A percentile compares a stretch with the other conserved stretches of the same genome.
phyloP scores from a whole-genome alignment of 2,113 vertebrate genomes.

The Pionites leucogaster region DNA sequence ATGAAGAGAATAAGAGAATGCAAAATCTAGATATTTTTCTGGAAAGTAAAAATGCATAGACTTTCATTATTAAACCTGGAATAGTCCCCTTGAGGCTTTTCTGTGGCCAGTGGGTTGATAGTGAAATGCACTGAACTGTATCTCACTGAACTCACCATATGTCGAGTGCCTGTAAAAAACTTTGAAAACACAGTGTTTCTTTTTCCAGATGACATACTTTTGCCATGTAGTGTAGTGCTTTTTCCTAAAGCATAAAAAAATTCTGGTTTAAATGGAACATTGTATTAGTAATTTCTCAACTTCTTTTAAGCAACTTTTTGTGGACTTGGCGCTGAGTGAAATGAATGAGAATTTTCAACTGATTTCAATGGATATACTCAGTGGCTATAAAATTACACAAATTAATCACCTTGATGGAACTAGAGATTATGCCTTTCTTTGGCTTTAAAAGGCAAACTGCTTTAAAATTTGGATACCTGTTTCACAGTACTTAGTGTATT shows the following conservation, averaged over 20 bases:
- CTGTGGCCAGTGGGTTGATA: neutral
- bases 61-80: neutral
- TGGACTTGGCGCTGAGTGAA: neutral
- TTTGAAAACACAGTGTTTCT: neutral
- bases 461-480: neutral
- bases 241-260: neutral
- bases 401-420: neutral
- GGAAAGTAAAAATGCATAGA: neutral
- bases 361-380: neutral
- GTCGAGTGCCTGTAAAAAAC: neutral
- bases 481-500: neutral
- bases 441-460: neutral
- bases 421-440: neutral
- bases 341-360: neutral
- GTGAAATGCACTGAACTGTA: neutral
- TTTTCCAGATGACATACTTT: neutral
- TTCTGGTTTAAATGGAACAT: neutral
- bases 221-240: neutral
- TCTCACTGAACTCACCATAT: neutral
- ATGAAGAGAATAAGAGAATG: neutral
- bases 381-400: neutral
- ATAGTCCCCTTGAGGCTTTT: neutral
- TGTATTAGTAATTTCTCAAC: neutral
- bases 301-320: neutral
- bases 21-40: neutral